These are phyloP conservation scores for Anastrepha obliqua DNA, from an alignment of 1,140 invertebrate species.

Conservation along the genomic window DNA sequence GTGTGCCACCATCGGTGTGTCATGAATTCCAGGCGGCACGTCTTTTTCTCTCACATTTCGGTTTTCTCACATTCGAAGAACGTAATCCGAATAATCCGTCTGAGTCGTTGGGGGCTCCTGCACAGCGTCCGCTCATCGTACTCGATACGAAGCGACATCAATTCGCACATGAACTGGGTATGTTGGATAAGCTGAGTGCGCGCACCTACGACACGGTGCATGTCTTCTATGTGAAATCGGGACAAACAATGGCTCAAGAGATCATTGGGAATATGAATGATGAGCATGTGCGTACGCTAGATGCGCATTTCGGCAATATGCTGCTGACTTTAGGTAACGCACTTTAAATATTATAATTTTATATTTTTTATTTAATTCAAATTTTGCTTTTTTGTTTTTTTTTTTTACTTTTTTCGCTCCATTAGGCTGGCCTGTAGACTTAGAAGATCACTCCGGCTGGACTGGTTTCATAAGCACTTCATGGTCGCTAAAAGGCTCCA, in stretches of 20 bases:
- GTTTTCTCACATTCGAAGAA: conserved; percentile 88
- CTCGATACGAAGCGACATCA: conserved; percentile 84
- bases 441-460: conserved; percentile 90
- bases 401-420: background rate
- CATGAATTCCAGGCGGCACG: conserved; percentile 96
- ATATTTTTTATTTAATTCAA: background rate
- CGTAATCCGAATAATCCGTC: conserved; percentile 76
- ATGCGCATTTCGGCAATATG: conserved; percentile 85
- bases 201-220: conserved; percentile 94
- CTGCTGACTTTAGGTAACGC: conserved; percentile 79
- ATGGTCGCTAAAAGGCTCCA: conserved; percentile 78
- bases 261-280: conserved; percentile 90
- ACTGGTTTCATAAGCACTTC: conserved; percentile 89
- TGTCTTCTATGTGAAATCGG: conserved; percentile 94
- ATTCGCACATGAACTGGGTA: conserved; percentile 84
- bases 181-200: conserved; percentile 86
- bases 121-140: conserved; percentile 81
- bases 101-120: conserved; percentile 69
- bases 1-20: conserved; percentile 86
- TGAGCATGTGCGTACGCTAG: conserved; percentile 66
- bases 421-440: conserved; percentile 87
- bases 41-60: conserved; percentile 95
- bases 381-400: background rate
- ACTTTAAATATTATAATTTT: background rate
- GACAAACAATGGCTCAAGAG: conserved; percentile 84